Conservation (phyloP, 2,797 vertebrate species). For the Scyliorhinus canicula region DNA sequence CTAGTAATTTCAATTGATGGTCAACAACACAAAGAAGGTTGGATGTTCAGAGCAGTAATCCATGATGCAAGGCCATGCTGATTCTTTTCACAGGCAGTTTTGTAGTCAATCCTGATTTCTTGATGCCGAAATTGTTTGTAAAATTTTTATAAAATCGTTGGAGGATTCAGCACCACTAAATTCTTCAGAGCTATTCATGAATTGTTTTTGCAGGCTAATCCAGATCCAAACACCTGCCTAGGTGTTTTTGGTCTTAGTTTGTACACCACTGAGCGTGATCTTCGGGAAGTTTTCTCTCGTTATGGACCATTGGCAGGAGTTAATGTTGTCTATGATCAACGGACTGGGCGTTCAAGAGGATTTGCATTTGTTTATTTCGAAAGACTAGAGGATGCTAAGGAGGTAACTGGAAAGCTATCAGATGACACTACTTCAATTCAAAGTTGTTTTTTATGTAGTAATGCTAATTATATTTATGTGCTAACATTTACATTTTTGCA, state of each 20-base stretch:
- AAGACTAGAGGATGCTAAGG: constrained; percentile 84
- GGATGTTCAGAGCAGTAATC: too few relatives aligned
- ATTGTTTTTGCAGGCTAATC: constrained; percentile 68
- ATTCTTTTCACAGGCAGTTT: not conserved
- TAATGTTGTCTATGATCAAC: constrained; percentile 88
- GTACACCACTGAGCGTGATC: constrained; percentile 85
- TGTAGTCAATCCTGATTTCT: not conserved
- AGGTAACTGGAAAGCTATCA: constrained; percentile 59
- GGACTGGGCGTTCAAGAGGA: constrained; percentile 82
- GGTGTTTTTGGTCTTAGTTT: constrained; percentile 89
- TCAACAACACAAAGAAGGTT: not conserved
- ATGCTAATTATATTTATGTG: not conserved
- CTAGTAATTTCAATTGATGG: not conserved
- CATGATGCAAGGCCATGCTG: not conserved
- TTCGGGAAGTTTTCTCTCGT: constrained; percentile 85
- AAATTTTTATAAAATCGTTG: not conserved
- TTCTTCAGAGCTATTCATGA: not conserved
- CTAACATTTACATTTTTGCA: not conserved
- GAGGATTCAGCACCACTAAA: not conserved
- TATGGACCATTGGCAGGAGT: constrained; percentile 81
- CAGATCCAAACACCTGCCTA: constrained; percentile 84
- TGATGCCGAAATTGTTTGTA: not conserved
- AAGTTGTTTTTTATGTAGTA: not conserved
- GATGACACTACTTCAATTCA: constrained; percentile 27
- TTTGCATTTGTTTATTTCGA: constrained; percentile 93